Evolutionary conservation across 2,888 invertebrate species (phyloP).

Genomic region (Epinotia nisella): DNA sequence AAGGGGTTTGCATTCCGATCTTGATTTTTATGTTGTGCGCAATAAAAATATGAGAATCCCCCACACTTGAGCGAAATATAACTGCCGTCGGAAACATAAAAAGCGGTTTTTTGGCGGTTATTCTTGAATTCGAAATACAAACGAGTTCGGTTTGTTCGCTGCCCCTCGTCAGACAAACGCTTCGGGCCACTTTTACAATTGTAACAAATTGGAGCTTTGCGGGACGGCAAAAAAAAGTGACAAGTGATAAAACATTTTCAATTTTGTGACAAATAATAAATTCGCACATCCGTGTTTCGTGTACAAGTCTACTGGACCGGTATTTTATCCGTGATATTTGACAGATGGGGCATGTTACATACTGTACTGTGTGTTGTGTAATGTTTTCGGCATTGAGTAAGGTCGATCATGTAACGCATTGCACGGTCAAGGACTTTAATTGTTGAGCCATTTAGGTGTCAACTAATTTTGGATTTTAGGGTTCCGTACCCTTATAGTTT

Average conservation of each 20-base stretch:
- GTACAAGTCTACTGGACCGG: background rate
- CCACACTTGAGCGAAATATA: constrained; percentile 73
- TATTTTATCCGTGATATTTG: too few relatives aligned
- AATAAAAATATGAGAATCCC: constrained; percentile 78
- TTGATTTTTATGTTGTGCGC: constrained; percentile 70
- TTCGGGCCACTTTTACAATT: constrained; percentile 28
- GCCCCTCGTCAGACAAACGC: constrained; percentile 22
- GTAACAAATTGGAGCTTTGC: constrained; percentile 18
- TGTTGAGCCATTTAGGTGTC: too few relatives aligned
- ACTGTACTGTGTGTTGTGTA: too few relatives aligned
- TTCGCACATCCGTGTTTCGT: background rate
- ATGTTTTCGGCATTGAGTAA: too few relatives aligned
- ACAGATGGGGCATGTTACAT: too few relatives aligned
- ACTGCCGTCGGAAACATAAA: constrained; percentile 77
- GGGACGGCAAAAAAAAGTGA: constrained; percentile 12
- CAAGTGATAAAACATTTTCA: constrained; percentile 31
- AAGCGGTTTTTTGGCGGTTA: constrained; percentile 54
- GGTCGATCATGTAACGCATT: too few relatives aligned
- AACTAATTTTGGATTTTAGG: too few relatives aligned
- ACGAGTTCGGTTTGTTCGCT: constrained; percentile 32
- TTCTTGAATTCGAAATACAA: constrained; percentile 56
- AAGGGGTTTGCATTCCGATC: constrained; percentile 55
- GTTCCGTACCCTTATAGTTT: too few relatives aligned
- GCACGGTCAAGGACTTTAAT: too few relatives aligned
- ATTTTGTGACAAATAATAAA: constrained; percentile 22